These are phyloP conservation scores for Corvus cornix DNA, from an alignment of 2,113 vertebrate species.

Conservation along the genomic window DNA sequence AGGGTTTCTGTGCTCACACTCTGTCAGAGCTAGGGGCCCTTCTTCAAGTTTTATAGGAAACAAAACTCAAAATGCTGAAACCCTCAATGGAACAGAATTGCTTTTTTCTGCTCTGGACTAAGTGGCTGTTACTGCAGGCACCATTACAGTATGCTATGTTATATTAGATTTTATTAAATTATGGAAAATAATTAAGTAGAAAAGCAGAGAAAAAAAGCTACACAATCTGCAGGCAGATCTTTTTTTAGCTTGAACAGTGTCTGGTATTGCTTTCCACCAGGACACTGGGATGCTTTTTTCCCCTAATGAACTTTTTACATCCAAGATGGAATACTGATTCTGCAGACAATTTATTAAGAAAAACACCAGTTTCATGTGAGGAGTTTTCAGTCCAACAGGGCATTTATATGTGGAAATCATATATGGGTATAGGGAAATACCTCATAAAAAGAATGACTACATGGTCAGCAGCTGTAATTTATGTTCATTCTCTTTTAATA, in stretches of 20 bases:
- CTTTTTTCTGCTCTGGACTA: not conserved
- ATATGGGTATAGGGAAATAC: slow-evolving; percentile 33
- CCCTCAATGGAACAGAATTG: not conserved
- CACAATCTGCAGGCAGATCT: not conserved
- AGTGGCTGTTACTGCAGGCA: not conserved
- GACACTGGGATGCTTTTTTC: not conserved
- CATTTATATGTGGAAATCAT: slow-evolving; percentile 52
- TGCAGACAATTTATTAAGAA: slow-evolving; percentile 20
- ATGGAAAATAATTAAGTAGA: slow-evolving; percentile 17
- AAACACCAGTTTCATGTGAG: not conserved
- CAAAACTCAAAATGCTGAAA: not conserved
- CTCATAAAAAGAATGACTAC: slow-evolving; percentile 44
- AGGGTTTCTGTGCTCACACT: not conserved
- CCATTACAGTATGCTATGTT: not conserved
- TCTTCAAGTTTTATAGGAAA: not conserved
- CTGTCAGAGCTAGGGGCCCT: not conserved
- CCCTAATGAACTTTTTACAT: slow-evolving; percentile 3
- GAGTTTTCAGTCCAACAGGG: slow-evolving; percentile 7
- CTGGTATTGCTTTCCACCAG: slow-evolving; percentile 1
- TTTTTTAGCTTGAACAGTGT: not conserved
- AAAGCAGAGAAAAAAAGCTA: not conserved
- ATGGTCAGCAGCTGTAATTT: slow-evolving; percentile 43
- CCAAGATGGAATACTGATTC: not conserved
- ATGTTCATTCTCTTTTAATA: slow-evolving; percentile 29
- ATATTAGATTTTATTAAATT: not conserved